Base-by-base conservation (phyloP, 2,888 invertebrate species). In the Leptura quadrifasciata region DNA sequence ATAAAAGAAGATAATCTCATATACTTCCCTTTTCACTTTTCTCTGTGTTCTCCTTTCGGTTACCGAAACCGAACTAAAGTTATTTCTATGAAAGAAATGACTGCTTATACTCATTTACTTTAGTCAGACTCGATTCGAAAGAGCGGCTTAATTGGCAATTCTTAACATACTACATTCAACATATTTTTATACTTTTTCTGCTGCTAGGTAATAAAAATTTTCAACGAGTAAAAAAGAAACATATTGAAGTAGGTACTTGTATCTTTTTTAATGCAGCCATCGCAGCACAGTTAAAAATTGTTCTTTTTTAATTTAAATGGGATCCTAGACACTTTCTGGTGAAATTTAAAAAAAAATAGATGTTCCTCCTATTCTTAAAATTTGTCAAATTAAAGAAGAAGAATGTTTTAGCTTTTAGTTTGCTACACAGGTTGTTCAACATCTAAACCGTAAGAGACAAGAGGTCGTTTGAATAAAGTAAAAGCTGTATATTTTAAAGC, bases 121-220 rank as follows among this genome's bases (percentile, higher is more conserved):
- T 68, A 55, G 18, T 54, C n/a, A 18, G 17, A 20, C 17, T 55
- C 27, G 2, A 31, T 10, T 5, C 31, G 57, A 24, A 68, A 57
- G 31, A 10, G 68, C 31, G 17, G 68, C 52, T 35, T 68, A 68
- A 68, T 68, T 55, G 68, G 68, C 57, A 68, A 55, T 68, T 68
- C 55, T 68, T n/a, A 60, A 27, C 24, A 21, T 60, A 24, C 60
- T 27, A 27, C 9, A n/a, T 60, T 27, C 27, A 27, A 31, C 21
- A 27, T n/a, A 24, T 27, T 27, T 21, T 21, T 57, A 9, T 20
- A 20, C 24, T 60, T 60, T 60, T 27, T 24, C 21, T 24, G 12
- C 17, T 58, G 20, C 15, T 15, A 58, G 6, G 15, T 12, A 58
- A 21, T 60, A 27, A 60, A 60, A 31, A 27, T 60, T 27, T 60